Evolutionary conservation across 2,113 vertebrate species (phyloP), one percentile per base, ranked within the genome.

Genomic region (Heliornis fulica): DNA sequence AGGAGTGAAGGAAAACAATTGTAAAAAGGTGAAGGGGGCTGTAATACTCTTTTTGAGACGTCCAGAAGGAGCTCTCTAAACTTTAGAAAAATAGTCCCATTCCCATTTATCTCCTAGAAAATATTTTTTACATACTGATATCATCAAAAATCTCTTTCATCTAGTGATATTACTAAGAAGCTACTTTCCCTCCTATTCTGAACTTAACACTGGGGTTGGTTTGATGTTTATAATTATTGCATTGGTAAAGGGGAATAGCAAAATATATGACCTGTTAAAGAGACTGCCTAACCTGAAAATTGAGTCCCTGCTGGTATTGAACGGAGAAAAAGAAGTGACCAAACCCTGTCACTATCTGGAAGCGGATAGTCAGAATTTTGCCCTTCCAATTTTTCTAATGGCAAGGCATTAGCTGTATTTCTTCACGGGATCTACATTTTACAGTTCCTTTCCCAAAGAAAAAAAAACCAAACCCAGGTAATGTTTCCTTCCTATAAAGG

Each of bases 11-110:
- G 26, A 64, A 74, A 79, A 25, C 4, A 29, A 5, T 34, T 75
- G 22, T 5, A 13, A 45, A 54, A 60, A 48, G 5, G 2, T 1
- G 3, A 1, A 3, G 4, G 5, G 18, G 4, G 8, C 6, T 57
- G 14, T 85, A 41, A 43, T 7, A 1, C 48, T 92, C 18, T 13
- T 63, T 88, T 66, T 70, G 41, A 78, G 65, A 85, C 15, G 4
- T 21, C 9, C n/a, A 79, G 31, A 14, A 89, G 15, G 19, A 78
- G 5, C 7, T n/a, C 15, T 32, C n/a, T 61, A 25, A 61, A 66
- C 11, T 48, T 61, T 14, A 40, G 11, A 31, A 31, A 74, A 74
- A 78, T 1, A 70, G 15, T 66, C 8, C 3, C 6, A 31, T 66
- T 88, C 25, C 18, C 38, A 40, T 63, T 74, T 60, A 56, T 66